Evolutionary conservation across 2,113 vertebrate species (phyloP), one percentile per base, ranked within the genome.

Genomic region (Montifringilla adamsi): DNA sequence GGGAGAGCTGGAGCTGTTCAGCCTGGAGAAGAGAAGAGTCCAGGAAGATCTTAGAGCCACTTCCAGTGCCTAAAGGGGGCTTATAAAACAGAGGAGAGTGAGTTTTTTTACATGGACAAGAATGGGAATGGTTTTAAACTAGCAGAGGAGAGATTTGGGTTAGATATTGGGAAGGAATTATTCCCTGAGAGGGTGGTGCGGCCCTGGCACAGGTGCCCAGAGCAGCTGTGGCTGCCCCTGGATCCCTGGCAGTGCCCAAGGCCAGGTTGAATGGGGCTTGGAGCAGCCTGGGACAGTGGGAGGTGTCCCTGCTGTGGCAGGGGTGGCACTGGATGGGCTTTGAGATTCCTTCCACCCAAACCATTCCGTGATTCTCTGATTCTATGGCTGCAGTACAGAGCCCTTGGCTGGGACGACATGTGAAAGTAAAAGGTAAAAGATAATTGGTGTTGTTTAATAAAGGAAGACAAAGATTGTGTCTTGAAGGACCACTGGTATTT

Each of bases 401-500:
- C 49, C 78, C 44, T 90, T 68, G 21, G 13, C 55, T 59, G 62
- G n/a, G 80, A 26, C 79, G 53, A 13, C 50, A 2, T 8, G 50
- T 55, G 76, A 85, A 89, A 43, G 58, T 58, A 56, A 55, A 56
- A 56, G 31, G 31, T 56, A n/a, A n/a, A 58, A 47, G 46, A 15
- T 62, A 66, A 66, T 22, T 68, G 47, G 5, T 56, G 41, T 68
- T 95, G 74, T 66, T 77, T 67, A 66, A 93, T 39, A 22, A 74
- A 81, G 68, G 79, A 72, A 80, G 92, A 91, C 58, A 15, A 33
- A 77, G 59, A 5, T 39, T 67, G 72, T 92, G 26, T 94, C n/a
- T n/a, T 37, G 91, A 77, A 93, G 94, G 92, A 81, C 90, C 89
- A 24, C 11, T 58, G 39, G 70, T 86, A 49, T 95, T 95, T 97